A percentile compares a stretch with the other conserved stretches of the same genome.
These are phyloP conservation scores for Drosophila maculinotata DNA, from an alignment of 2,888 invertebrate genomes.

Conservation along the genomic window DNA sequence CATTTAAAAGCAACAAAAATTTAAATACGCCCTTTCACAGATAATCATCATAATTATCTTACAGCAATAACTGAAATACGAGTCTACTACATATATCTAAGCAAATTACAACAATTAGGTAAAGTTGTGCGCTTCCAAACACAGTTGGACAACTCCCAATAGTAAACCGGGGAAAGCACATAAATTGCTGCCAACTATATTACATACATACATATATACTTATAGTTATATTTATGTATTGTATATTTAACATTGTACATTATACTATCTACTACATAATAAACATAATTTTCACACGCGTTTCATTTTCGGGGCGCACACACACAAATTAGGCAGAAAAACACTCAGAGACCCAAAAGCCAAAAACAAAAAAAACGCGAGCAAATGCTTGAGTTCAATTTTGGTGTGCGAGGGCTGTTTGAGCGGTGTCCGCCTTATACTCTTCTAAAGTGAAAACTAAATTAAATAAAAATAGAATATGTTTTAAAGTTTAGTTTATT, in stretches of 20 bases:
- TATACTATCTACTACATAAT: conserved; percentile 60
- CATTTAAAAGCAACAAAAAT: conserved; percentile 40
- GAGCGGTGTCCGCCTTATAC: not conserved
- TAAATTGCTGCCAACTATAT: conserved; percentile 30
- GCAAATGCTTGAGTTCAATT: conserved; percentile 42
- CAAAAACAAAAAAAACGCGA: conserved; percentile 34
- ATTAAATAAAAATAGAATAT: too few species aligned
- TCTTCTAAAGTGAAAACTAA: too few species aligned
- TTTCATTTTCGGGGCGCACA: conserved; percentile 73
- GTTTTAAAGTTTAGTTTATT: too few species aligned
- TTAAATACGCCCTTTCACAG: conserved; percentile 71
- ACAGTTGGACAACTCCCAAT: conserved; percentile 62
- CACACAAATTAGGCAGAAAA: conserved; percentile 77
- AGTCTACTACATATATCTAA: conserved; percentile 48
- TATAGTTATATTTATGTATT: conserved; percentile 12
- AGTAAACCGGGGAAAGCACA: conserved; percentile 54
- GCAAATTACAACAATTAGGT: conserved; percentile 77
- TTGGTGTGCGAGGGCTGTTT: conserved; percentile 33
- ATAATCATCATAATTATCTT: conserved; percentile 77
- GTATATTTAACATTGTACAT: conserved; percentile 39
- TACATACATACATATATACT: conserved; percentile 9
- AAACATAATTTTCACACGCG: conserved; percentile 77
- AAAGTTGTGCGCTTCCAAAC: conserved; percentile 37
- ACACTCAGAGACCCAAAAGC: conserved; percentile 42
- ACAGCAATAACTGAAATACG: conserved; percentile 72